These are phyloP conservation scores for Baccha elongata DNA, from an alignment of 2,888 invertebrate genomes.

Conservation along the genomic window DNA sequence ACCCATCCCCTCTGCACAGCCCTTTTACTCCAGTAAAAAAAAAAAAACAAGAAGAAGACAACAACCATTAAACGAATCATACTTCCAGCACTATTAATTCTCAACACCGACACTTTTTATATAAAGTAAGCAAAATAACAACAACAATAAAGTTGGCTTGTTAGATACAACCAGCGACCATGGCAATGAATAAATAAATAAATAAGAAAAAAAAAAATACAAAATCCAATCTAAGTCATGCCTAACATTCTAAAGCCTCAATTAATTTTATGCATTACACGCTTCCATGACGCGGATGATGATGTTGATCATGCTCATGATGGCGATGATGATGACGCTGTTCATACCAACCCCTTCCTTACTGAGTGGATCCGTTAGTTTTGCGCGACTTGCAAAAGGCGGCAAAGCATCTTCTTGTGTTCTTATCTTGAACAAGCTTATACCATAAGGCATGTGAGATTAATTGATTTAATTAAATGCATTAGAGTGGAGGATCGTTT, in stretches of 20 bases:
- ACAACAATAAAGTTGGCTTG: constrained; percentile 21
- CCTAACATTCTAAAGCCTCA: constrained; percentile 66
- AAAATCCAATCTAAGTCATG: constrained; percentile 67
- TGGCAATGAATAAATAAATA: constrained; percentile 1
- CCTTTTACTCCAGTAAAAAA: constrained; percentile 37
- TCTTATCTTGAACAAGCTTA: constrained; percentile 24
- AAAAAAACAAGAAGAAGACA: not conserved
- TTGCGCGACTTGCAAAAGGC: constrained; percentile 22
- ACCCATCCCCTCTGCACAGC: constrained; percentile 59
- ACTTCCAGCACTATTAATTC: constrained; percentile 44
- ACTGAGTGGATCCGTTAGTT: constrained; percentile 55
- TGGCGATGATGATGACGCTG: constrained; percentile 55
- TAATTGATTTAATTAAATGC: constrained; percentile 72
- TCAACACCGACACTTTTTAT: constrained; percentile 28
- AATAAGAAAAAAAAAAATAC: constrained; percentile 6
- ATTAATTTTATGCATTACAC: constrained; percentile 73
- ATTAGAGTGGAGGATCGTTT: constrained; percentile 43
- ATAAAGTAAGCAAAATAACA: constrained; percentile 34
- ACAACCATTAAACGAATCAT: constrained; percentile 24
- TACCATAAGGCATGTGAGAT: constrained; percentile 40
- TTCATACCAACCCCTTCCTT: constrained; percentile 24
- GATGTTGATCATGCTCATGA: constrained; percentile 63
- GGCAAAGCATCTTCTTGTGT: constrained; percentile 17
- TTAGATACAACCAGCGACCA: constrained; percentile 25
- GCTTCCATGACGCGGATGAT: constrained; percentile 70